phyloP scores from a whole-genome alignment of 2,888 invertebrate genomes.

The Endomychus coccineus region DNA sequence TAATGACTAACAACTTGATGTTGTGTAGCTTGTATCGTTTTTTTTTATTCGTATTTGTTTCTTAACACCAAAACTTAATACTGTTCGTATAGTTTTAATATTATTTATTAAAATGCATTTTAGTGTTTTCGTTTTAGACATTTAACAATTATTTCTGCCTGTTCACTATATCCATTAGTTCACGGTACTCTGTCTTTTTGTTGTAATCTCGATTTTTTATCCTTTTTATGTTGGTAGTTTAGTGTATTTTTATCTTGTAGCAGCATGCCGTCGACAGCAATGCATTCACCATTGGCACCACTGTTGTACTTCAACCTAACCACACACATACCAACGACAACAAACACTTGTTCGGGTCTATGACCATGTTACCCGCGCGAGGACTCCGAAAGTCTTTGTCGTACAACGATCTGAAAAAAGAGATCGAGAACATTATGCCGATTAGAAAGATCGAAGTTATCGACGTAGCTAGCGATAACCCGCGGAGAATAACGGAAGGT shows the following conservation, averaged over 20 bases:
- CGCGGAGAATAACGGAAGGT: conserved; percentile 23
- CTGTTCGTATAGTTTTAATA: neutral
- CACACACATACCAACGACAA: conserved; percentile 8
- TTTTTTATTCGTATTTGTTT: conserved; percentile 7
- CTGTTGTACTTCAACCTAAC: conserved; percentile 20
- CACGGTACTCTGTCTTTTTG: conserved; percentile 15
- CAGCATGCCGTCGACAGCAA: conserved; percentile 37
- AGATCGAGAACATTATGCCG: conserved; percentile 38
- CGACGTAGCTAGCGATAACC: conserved; percentile 24
- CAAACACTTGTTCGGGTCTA: neutral
- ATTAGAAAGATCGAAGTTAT: conserved; percentile 28
- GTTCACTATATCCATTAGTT: too few species aligned
- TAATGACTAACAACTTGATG: conserved; percentile 1
- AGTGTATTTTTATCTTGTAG: conserved; percentile 39
- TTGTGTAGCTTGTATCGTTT: conserved; percentile 9
- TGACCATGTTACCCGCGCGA: conserved; percentile 9
- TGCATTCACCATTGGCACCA: conserved; percentile 35
- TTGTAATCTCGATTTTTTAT: conserved; percentile 22
- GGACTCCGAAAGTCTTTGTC: conserved; percentile 33
- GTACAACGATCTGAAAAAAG: conserved; percentile 38
- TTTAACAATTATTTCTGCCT: neutral
- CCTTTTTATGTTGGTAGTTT: conserved; percentile 26
- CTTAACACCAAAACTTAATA: neutral
- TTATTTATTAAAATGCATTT: neutral
- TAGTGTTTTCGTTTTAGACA: neutral